Conservation (phyloP, 2,888 invertebrate species). For the Meiosimyza decipiens region DNA sequence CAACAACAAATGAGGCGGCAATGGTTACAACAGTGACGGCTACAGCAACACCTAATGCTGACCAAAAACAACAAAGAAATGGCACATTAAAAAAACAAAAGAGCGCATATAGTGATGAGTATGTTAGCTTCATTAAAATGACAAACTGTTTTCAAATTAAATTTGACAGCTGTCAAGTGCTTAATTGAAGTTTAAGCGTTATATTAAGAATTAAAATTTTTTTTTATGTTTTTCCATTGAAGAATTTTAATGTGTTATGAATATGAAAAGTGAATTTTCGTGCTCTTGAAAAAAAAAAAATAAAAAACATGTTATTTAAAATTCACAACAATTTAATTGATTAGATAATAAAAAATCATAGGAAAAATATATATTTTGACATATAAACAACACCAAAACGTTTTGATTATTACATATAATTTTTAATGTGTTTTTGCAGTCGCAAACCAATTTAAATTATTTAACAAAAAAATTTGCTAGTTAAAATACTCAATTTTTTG, state of each 20-base stretch:
- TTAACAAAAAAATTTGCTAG: slow-evolving; percentile 32
- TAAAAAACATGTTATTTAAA: too few species aligned
- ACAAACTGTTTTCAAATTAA: background rate
- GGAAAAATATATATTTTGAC: background rate
- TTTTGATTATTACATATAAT: too few species aligned
- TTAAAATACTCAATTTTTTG: background rate
- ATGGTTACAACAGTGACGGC: slow-evolving; percentile 34
- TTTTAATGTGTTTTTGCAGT: too few species aligned
- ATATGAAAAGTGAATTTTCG: too few species aligned
- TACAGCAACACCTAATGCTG: slow-evolving; percentile 37
- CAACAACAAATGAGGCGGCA: slow-evolving; percentile 42
- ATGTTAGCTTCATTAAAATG: slow-evolving; percentile 38
- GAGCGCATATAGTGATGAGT: slow-evolving; percentile 58
- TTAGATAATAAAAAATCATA: background rate
- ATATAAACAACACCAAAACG: too few species aligned
- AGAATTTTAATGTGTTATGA: too few species aligned
- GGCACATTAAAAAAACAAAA: slow-evolving; percentile 56
- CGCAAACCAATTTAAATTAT: too few species aligned
- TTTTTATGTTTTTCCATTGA: too few species aligned
- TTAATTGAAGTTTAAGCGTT: background rate
- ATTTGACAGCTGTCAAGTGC: slow-evolving; percentile 40
- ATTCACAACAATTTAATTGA: too few species aligned
- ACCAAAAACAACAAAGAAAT: slow-evolving; percentile 41
- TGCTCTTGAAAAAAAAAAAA: too few species aligned
- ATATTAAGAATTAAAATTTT: too few species aligned